A percentile compares a stretch with the other conserved stretches of the same genome.
Conservation (phyloP, 2,113 vertebrate species). For the Zosterops borbonicus region DNA sequence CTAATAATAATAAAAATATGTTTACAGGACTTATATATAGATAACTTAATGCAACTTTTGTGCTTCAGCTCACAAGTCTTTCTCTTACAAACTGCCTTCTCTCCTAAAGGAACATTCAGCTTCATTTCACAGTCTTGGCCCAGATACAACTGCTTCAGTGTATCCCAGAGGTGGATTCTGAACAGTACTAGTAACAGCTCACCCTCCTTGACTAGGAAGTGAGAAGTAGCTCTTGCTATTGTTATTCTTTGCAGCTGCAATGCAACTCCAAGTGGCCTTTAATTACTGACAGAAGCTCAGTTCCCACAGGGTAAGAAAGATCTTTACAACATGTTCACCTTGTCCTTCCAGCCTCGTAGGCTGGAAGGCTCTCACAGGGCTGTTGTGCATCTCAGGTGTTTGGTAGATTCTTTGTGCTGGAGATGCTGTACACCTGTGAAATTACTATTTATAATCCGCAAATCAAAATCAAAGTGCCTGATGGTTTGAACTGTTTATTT, state of each 20-base stretch:
- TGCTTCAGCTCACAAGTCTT: background rate
- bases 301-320: background rate
- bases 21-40: background rate
- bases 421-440: background rate
- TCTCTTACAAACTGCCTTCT: background rate
- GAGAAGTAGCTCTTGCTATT: background rate
- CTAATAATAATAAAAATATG: background rate
- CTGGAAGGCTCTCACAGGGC: background rate
- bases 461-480: background rate
- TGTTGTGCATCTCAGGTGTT: background rate
- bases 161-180: background rate
- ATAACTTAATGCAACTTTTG: background rate
- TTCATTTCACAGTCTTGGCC: background rate
- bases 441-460: background rate
- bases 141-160: background rate
- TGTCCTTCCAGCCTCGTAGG: background rate
- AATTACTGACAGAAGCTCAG: background rate
- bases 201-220: background rate
- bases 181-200: background rate
- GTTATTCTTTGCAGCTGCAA: background rate
- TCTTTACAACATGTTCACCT: fast-evolving
- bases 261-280: background rate
- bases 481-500: background rate
- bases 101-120: background rate
- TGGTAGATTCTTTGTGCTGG: background rate